Base-by-base conservation (phyloP, 2,888 invertebrate species). In the Caenorhabditis wallacei region DNA sequence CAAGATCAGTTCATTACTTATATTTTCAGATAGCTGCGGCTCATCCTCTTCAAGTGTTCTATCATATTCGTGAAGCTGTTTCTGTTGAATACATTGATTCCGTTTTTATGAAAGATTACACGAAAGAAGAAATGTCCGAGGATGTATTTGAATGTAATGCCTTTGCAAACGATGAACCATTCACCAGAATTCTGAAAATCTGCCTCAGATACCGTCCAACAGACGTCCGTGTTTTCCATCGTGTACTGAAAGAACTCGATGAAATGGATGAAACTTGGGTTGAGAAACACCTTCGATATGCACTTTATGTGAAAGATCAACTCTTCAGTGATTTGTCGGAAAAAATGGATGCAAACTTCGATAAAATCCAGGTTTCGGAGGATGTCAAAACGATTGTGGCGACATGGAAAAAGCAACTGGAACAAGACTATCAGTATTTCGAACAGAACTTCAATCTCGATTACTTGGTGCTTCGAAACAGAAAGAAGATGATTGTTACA, bases 11-110 rank as follows among this genome's bases (percentile, higher is more conserved):
- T 18, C 18, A 16, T 10, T 20, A 51, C n/a, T n/a, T n/a, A 18
- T 37, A 13, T 24, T 64, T 82, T 46, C 59, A 85, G 84, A 64
- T 87, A 3, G 75, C 82, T 13, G 56, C 80, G 26, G 74, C 66
- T 37, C 84, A 80, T 37, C 85, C 87, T 11, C 66, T 87, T n/a
- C 85, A 85, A 84, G 79, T 79, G 5, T 85, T 87, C 64, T 85
- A 84, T 51, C 22, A 71, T 40, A 56, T 85, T 8, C 71, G 87
- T 20, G 78, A 82, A 43, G 80, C 75, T 1, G 54, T 80, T 3
- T 43, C 75, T 4, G 16, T 48, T 2, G 57, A 72, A 16, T 43
- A 66, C 2, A 79, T 84, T 11, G 76, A 78, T 37, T 16, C 56
- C 11, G 57, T 78, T 22, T n/a, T 78, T 35, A 16, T 30, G 13